Evolutionary conservation across 2,797 vertebrate genomes (phyloP), one percentile per base, ranked within the genome.

Genomic region (Scarus forsteni): DNA sequence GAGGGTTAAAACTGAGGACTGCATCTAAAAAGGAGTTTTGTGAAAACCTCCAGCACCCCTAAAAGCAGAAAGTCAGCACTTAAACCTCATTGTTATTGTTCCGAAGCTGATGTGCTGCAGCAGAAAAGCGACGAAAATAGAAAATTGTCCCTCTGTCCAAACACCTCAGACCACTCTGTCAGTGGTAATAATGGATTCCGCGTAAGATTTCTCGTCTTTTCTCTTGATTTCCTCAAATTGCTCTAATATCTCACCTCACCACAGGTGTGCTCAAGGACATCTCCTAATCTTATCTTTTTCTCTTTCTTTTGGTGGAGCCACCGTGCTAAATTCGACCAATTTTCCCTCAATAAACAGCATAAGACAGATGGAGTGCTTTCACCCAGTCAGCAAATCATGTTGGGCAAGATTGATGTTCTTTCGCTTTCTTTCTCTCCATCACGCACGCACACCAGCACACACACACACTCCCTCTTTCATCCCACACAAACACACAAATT

Each of bases 291-390:
- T 70, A 81, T 85, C 70, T 64, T 66, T 45, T 35, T 52, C 14
- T 18, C 42, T 43, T 68, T 79, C 67, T 64, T 63, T 87, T 81
- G 87, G 70, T 85, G 83, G 68, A 83, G 67, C 76, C 52, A 79
- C 77, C 79, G 73, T 35, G 64, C 81, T 82, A 85, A 88, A 90
- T 86, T 83, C 75, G 70, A 86, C 76, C 84, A 77, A 87, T 91
- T 87, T 86, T 83, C 75, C 72, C 59, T 80, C 90, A 88, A 92
- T 89, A 89, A 92, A 90, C 75, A 84, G 80, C 81, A 77, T 74
- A 88, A 88, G 88, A 91, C 88, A 87, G 89, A 93, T 92, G 89
- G 87, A 89, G 85, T 66, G 80, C 90, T 92, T 93, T 91, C 89
- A 88, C 79, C 75, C 85, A 90, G 85, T 92, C 89, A 88, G 84